Evolutionary conservation across 1,140 invertebrate genomes (phyloP), one percentile per base, ranked within the genome.

Genomic region (Coelopa frigida): DNA sequence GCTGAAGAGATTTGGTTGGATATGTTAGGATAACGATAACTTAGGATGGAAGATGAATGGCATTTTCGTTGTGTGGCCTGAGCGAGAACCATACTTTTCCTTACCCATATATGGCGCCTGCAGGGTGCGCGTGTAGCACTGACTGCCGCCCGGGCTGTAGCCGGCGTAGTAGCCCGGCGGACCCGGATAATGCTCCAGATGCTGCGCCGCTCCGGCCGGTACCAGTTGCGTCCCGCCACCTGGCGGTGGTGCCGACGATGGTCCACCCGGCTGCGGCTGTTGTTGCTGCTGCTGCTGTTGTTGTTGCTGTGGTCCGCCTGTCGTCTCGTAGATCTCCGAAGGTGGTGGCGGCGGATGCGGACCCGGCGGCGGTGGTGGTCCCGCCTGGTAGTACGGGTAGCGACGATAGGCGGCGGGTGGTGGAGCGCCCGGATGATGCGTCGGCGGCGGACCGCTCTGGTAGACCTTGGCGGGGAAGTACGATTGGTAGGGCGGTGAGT

Each of bases 71-170:
- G n/a, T 14, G 23, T 38, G 17, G 20, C 39, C 24, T 37, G 38
- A 18, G 18, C 40, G 31, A 52, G 55, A 61, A 64, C 59, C 66
- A 70, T 70, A 70, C 67, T 69, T 71, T 61, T 60, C 60, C 77
- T 78, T 66, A 81, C 78, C 78, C 67, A 81, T 75, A 68, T 77
- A 81, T 49, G 81, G 80, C 47, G 80, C 78, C 52, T 84, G 83
- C 38, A 82, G 77, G 55, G 83, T 83, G 52, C 83, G 84, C 8
- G 82, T 75, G 43, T 69, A 70, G 44, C 67, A 72, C 59, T 77
- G 80, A 53, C 76, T 78, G 4, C 45, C 45, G 56, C 68, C 76
- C 15, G 78, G 78, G 55, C 80, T 74, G 56, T 82, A 80, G 20
- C 73, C 73, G 51, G 82, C 77, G 64, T 84, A 81, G 65, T 79